Evolutionary conservation across 1,140 invertebrate species (phyloP), one percentile per base, ranked within the genome.

Genomic region (Aphaenogaster floridana): DNA sequence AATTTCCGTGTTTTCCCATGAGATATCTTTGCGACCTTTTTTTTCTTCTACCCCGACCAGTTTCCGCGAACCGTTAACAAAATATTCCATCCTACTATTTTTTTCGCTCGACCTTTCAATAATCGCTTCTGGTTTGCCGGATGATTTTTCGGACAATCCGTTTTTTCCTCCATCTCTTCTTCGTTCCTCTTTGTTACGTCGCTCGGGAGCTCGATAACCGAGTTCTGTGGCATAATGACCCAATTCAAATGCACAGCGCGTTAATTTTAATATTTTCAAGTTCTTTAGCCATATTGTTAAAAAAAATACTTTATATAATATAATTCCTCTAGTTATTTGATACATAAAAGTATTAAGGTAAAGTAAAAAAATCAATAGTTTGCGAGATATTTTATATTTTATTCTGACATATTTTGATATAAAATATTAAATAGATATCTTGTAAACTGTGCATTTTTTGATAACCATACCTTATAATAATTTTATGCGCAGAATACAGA

Each of bases 61-160:
- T 81, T 54, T 28, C 36, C 48, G 48, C 42, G 39, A 36, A 39
- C 11, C 52, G 69, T 63, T 84, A 50, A 84, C 80, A 74, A 74
- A 84, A 84, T 76, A 84, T 61, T 84, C 45, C 42, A 13, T 45
- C 8, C 69, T 39, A 13, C 34, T 28, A 28, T 61, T 76, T 84
- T 61, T 72, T 36, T 50, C 17, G 11, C 17, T 9, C 48, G 66
- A 45, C 7, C 42, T 68, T 50, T 61, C 69, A 39, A 84, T 76
- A 84, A 84, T 21, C 45, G 52, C 28, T 15, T 61, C 63, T 36
- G 9, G 68, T 48, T 72, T 21, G 52, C 68, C 57, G 54, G 17
- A 28, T 11, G 15, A 69, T 81, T 76, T 76, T 83, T 8, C 28
- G 52, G 21, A 2, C 80, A 59, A 83, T 74, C 52, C 57, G 34